These are phyloP conservation scores for Perizoma flavofasciatum DNA, from an alignment of 2,888 invertebrate species.

Conservation along the genomic window DNA sequence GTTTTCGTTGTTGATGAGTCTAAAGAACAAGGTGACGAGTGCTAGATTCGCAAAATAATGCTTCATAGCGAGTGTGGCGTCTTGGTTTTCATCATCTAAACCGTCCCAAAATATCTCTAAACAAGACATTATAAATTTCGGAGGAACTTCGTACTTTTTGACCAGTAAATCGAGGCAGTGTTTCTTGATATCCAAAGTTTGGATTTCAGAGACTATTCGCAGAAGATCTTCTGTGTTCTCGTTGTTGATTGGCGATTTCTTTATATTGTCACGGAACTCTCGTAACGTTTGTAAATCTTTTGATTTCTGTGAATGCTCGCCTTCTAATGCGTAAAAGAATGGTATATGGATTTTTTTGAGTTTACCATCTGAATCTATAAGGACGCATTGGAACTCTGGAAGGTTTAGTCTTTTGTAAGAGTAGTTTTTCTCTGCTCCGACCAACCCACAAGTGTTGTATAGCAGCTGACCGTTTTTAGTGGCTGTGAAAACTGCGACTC, in stretches of 20 bases:
- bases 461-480: slow-evolving; percentile 92
- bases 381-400: slow-evolving; percentile 88
- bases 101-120: slow-evolving; percentile 76
- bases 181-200: slow-evolving; percentile 88
- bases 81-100: slow-evolving; percentile 43
- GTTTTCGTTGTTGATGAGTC: slow-evolving; percentile 60
- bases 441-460: slow-evolving; percentile 91
- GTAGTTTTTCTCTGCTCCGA: slow-evolving; percentile 86
- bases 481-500: slow-evolving; percentile 95
- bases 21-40: slow-evolving; percentile 65
- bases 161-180: slow-evolving; percentile 89
- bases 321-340: slow-evolving; percentile 95
- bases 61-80: slow-evolving; percentile 54
- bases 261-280: slow-evolving; percentile 87
- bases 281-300: slow-evolving; percentile 94
- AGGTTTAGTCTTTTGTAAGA: slow-evolving; percentile 83
- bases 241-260: slow-evolving; percentile 80
- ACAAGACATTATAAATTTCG: slow-evolving; percentile 83
- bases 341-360: slow-evolving; percentile 94
- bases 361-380: slow-evolving; percentile 92
- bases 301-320: slow-evolving; percentile 93
- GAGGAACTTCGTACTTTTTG: slow-evolving; percentile 85
- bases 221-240: slow-evolving; percentile 80
- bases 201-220: slow-evolving; percentile 85
- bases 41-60: slow-evolving; percentile 64